Conservation (phyloP, 2,113 vertebrate genomes). For the Mohoua ochrocephala region DNA sequence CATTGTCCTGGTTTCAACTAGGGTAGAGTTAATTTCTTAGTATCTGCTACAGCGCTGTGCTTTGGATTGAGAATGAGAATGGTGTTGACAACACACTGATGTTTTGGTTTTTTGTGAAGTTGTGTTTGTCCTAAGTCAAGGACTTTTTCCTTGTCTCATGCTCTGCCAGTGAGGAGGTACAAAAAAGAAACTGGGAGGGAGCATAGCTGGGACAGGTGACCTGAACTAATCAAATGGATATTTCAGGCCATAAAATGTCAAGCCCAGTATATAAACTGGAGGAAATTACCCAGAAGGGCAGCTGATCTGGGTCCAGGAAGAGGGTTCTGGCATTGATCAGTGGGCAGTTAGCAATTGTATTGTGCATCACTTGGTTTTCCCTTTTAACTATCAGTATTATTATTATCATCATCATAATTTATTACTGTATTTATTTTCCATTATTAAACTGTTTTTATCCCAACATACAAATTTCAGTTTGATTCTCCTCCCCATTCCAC, state of each 20-base stretch:
- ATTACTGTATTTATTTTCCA: not conserved
- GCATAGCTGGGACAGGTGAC: not conserved
- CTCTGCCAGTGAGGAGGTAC: not conserved
- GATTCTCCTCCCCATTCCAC: not conserved
- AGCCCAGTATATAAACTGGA: not conserved
- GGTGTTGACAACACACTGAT: not conserved
- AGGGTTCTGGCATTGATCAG: rapidly evolving
- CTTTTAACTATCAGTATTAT: not conserved
- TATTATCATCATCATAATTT: not conserved
- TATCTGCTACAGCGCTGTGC: not conserved
- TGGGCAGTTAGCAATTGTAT: not conserved
- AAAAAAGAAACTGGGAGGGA: not conserved
- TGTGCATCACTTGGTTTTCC: not conserved
- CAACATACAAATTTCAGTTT: not conserved
- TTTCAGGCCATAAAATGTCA: not conserved
- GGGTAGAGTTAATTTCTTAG: not conserved
- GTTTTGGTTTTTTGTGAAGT: not conserved
- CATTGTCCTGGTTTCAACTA: not conserved
- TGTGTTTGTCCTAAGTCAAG: not conserved
- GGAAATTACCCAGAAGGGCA: not conserved
- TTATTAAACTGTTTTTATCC: not conserved
- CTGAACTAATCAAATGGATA: not conserved
- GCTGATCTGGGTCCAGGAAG: not conserved
- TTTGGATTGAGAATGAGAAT: not conserved
- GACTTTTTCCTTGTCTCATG: not conserved